Evolutionary conservation across 2,113 vertebrate species (phyloP), one percentile per base, ranked within the genome.

Genomic region (pig (Sus scrofa)): DNA sequence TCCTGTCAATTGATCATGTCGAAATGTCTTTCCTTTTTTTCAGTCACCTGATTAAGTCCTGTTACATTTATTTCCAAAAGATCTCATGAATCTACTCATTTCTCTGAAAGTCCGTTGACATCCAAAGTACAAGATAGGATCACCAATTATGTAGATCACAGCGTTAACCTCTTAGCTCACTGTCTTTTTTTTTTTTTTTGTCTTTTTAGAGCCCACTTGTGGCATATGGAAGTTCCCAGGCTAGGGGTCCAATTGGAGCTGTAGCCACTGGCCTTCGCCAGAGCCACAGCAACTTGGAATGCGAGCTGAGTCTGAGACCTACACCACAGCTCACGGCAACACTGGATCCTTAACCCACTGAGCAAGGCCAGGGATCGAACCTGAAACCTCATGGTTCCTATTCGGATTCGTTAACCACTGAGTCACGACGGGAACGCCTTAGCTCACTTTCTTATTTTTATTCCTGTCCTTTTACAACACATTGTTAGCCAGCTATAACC

Each of bases 61-160:
- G 30, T 44, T 52, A 44, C 39, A 52, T 92, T 85, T 73, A 91
- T 79, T 92, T 83, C 74, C 62, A 70, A 75, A 92, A 44, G 37
- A 86, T 89, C 75, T 82, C 74, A 50, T 52, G 34, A 71, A 54
- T 86, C 39, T 26, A 2, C 50, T 44, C 6, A 63, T 56, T 78
- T 67, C 56, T 71, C 58, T 62, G 68, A 58, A 90, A 67, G 13
- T 60, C 24, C 13, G 8, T 19, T 79, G 13, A 7, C 19, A 56
- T 62, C 62, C 20, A 32, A 39, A 68, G 18, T 74, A n/a, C 6
- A 63, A 71, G 27, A 9, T 67, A 54, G 10, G 24, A 34, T 27
- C 18, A 27, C 32, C 20, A 90, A 0, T 58, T 11, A n/a, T n/a
- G 3, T 63, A 30, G 24, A 70, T 44, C 13, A 52, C 5, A 75